A percentile compares a stretch with the other conserved stretches of the same genome.
These are phyloP conservation scores for Sarcoramphus papa DNA, from an alignment of 2,797 vertebrate species.

Conservation along the genomic window DNA sequence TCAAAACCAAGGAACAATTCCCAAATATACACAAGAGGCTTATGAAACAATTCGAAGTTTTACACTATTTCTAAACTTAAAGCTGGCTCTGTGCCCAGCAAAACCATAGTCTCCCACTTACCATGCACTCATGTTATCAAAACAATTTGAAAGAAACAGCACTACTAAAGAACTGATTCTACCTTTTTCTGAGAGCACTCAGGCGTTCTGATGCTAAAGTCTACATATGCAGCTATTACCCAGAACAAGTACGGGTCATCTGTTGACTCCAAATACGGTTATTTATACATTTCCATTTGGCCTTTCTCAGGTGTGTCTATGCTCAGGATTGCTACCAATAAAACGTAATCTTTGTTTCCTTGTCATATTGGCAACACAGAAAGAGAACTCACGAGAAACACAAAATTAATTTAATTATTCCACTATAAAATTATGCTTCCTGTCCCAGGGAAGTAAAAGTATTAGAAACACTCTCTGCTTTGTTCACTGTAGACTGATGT, in stretches of 20 bases:
- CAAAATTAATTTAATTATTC: not conserved
- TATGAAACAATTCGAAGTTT: constrained; percentile 45
- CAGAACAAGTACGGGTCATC: not conserved
- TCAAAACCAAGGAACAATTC: constrained; percentile 8
- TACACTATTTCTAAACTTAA: constrained; percentile 31
- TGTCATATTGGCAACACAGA: not conserved
- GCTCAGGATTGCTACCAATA: not conserved
- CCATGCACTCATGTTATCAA: constrained; percentile 18
- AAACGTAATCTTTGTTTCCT: not conserved
- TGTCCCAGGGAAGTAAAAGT: not conserved
- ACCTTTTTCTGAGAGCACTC: not conserved
- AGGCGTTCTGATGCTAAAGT: not conserved
- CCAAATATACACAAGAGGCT: constrained; percentile 3
- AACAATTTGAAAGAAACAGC: constrained; percentile 12
- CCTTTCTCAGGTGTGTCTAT: not conserved
- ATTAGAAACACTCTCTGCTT: not conserved
- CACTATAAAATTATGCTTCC: not conserved
- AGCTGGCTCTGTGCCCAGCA: constrained; percentile 6
- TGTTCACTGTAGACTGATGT: not conserved
- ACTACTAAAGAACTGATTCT: not conserved
- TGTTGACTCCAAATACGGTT: not conserved
- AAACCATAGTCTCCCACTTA: constrained; percentile 35
- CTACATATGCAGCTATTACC: not conserved
- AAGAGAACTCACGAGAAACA: not conserved
- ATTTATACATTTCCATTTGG: not conserved